phyloP scores from a whole-genome alignment of 2,113 vertebrate species.

The Burhinus bistriatus region DNA sequence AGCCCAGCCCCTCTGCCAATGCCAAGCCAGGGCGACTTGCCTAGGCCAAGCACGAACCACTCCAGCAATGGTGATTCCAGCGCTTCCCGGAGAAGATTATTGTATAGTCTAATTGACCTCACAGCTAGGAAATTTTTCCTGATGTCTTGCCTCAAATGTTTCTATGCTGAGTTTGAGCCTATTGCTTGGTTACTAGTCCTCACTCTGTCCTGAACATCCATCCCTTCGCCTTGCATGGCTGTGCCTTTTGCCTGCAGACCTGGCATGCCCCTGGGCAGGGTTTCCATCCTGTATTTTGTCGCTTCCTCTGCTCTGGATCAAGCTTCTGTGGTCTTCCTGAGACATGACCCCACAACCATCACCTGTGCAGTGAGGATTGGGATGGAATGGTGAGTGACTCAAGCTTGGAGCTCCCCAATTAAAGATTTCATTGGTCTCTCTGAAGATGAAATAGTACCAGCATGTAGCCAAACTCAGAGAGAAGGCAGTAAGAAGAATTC shows the following conservation, averaged over 20 bases:
- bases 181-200: background rate
- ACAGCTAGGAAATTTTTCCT: background rate
- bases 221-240: fast-evolving
- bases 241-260: background rate
- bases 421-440: background rate
- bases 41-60: background rate
- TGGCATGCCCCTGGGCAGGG: background rate
- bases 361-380: background rate
- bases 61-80: background rate
- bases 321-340: background rate
- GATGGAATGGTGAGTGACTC: background rate
- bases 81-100: background rate
- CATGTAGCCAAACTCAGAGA: background rate
- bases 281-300: background rate
- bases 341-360: background rate
- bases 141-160: background rate
- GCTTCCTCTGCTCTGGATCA: background rate
- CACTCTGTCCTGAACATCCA: background rate
- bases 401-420: fast-evolving
- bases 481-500: background rate
- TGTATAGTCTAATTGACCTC: background rate
- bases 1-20: background rate
- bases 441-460: background rate
- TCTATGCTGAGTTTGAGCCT: background rate
- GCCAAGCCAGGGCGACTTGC: background rate